phyloP scores from a whole-genome alignment of 2,797 vertebrate species.

The Molossus molossus region DNA sequence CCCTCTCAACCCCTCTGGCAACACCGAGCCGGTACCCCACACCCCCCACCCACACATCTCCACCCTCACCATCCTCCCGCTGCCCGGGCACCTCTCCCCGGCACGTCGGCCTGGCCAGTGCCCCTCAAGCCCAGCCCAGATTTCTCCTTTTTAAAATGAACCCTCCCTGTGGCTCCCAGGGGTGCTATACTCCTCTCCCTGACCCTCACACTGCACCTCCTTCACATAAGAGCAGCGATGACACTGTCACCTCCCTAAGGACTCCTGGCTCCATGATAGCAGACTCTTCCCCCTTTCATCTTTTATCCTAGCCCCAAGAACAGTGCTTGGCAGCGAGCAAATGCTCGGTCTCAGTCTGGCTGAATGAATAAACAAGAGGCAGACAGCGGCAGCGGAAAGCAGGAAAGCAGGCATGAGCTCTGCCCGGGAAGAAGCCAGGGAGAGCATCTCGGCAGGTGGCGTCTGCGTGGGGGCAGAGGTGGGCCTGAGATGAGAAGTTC shows the following conservation, averaged over 20 bases:
- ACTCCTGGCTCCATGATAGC: background rate
- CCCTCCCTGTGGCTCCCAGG: background rate
- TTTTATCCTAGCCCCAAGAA: background rate
- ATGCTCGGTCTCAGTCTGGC: fast-evolving
- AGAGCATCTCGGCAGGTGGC: background rate
- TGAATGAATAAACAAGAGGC: constrained; percentile 1
- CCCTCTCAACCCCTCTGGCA: background rate
- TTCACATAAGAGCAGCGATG: background rate
- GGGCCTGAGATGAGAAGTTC: background rate
- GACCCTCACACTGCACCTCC: background rate
- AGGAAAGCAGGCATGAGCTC: background rate
- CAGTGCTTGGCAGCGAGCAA: background rate
- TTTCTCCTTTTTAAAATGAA: background rate
- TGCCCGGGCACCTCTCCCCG: background rate
- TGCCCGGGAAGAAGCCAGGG: background rate
- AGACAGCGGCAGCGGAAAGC: background rate
- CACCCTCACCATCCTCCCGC: background rate
- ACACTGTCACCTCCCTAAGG: constrained; percentile 2
- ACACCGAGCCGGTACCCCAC: background rate
- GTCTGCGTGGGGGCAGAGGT: fast-evolving
- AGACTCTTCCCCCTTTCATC: background rate
- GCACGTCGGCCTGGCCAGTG: background rate
- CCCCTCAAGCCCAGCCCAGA: background rate
- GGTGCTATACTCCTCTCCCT: background rate
- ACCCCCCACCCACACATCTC: background rate